Base-by-base conservation (phyloP, 2,888 invertebrate genomes). In the Sphaerophoria rueppellii region DNA sequence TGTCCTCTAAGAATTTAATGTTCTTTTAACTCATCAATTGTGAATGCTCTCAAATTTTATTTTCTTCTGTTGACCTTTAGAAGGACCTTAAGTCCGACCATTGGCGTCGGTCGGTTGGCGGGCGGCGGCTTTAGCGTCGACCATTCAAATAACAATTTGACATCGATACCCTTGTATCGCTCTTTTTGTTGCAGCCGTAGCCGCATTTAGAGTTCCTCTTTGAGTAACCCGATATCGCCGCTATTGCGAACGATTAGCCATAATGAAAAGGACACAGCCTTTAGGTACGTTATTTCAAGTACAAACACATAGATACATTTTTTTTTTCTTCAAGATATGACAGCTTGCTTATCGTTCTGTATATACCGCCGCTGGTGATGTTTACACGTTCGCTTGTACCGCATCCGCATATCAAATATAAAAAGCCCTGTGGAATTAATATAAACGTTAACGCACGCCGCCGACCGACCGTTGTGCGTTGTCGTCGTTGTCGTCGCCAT, bases 231-330 rank as follows among this genome's bases (percentile, higher is more conserved):
- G 85, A 85, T 81, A 85, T 77, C 24, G 63, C 85, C 85, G 85
- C 85, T 81, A 76, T 85, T 85, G 54, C 48, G 60, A 85, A 81
- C 72, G 85, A 85, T 85, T 85, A 85, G 85, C 81, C 81, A 81
- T 70, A 76, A 83, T 80, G 61, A 83, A 83, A 85, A 85, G 85
- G 85, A 85, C 85, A 85, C 76, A 72, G 52, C 57, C 50, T 50
- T 32, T 48, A 32, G 32, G 43, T 24, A 24, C 24, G 24, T 24
- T 24, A 61, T 46, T 57, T 46, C 40, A 43, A 34, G 32, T 0
- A 11, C 2, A 40, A n/a, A 58, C 58, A 16, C 16, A 4, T 7
- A 43, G 9, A 9, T 43, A 43, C 9, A 40, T 1, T 0, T 40
- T 40, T 9, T 40, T 40, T 40, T 40, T 7, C 40, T 40, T 40